These are phyloP conservation scores for Brachionichthys hirsutus DNA, from an alignment of 2,113 vertebrate species.

Conservation along the genomic window DNA sequence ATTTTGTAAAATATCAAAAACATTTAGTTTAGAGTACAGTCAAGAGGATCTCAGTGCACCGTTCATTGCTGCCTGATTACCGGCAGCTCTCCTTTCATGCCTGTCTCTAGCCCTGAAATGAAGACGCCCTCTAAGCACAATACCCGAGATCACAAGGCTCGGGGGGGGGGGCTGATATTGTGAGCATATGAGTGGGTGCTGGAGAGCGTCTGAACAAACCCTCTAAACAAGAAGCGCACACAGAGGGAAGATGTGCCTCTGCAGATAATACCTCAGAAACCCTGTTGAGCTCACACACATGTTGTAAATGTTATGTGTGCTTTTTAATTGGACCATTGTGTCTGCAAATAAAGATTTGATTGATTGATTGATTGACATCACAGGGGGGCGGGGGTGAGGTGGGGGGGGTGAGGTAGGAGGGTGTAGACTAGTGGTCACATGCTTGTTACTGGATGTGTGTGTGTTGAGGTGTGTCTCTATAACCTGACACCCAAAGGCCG, in stretches of 20 bases:
- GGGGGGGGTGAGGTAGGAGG: constrained; percentile 29
- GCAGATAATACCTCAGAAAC: constrained; percentile 44
- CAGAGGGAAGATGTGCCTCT: constrained; percentile 29
- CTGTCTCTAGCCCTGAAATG: background rate
- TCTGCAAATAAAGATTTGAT: no score
- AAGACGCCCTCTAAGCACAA: constrained; percentile 11
- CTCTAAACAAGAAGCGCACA: constrained; percentile 21
- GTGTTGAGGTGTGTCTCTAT: constrained; percentile 47
- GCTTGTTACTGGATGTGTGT: constrained; percentile 21
- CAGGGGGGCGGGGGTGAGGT: background rate
- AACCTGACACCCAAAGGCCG: constrained; percentile 49
- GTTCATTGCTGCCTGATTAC: background rate
- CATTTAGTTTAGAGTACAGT: background rate
- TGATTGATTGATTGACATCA: no score
- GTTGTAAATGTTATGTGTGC: no score
- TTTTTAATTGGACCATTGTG: no score
- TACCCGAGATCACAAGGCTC: constrained; percentile 34
- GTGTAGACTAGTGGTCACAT: constrained; percentile 14
- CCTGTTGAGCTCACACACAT: constrained; percentile 46
- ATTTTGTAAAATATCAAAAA: no score
- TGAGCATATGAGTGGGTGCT: constrained; percentile 47
- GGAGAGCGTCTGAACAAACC: constrained; percentile 15
- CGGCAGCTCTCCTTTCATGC: background rate
- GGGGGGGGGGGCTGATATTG: constrained; percentile 21
- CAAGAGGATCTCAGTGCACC: background rate